phyloP scores from a whole-genome alignment of 2,888 invertebrate genomes.

The Tenodera sinensis region DNA sequence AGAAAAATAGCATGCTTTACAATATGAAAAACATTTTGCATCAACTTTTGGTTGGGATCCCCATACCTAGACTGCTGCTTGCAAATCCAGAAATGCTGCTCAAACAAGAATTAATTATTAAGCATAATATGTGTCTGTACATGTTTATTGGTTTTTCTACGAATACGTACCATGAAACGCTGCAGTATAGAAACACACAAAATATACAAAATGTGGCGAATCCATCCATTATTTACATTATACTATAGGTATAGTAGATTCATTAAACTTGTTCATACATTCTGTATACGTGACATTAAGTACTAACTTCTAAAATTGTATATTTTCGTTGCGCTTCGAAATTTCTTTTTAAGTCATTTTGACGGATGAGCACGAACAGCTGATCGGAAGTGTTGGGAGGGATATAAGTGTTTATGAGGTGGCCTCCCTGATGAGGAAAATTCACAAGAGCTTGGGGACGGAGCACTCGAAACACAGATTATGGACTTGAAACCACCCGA shows the following conservation, averaged over 20 bases:
- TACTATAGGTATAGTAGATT: neutral
- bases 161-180: constrained; percentile 57
- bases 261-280: neutral
- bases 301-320: neutral
- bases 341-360: neutral
- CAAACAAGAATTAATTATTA: too few relatives aligned
- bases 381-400: neutral
- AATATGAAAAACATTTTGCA: too few relatives aligned
- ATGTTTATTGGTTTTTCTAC: constrained; percentile 21
- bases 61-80: too few relatives aligned
- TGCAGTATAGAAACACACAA: constrained; percentile 52
- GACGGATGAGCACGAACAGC: neutral
- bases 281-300: neutral
- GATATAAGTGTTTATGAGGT: neutral
- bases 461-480: too few relatives aligned
- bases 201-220: constrained; percentile 43
- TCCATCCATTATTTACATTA: constrained; percentile 43
- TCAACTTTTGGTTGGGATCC: too few relatives aligned
- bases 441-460: too few relatives aligned
- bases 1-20: too few relatives aligned
- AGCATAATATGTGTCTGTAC: too few relatives aligned
- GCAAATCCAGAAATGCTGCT: too few relatives aligned
- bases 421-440: neutral
- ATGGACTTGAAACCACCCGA: too few relatives aligned
- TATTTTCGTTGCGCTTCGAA: neutral